Evolutionary conservation across 2,113 vertebrate species (phyloP).

Genomic region (Parus major): DNA sequence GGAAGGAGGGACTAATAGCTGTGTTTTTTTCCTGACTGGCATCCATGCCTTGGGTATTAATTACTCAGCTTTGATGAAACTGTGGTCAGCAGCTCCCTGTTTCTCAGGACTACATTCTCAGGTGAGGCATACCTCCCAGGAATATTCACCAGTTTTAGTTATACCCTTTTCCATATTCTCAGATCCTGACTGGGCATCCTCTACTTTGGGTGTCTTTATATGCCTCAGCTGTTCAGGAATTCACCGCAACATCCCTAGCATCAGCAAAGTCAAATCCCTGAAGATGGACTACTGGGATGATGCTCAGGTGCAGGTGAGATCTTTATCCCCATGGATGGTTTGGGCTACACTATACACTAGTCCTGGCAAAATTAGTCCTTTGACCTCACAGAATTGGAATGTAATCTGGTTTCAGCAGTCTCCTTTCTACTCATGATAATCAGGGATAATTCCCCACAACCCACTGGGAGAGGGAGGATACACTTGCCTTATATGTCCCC

Average conservation of each 20-base stretch:
- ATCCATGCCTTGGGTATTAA: neutral
- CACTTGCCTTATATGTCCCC: neutral
- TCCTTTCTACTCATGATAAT: neutral
- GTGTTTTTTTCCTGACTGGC: neutral
- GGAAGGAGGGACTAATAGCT: neutral
- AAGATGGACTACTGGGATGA: constrained; percentile 81
- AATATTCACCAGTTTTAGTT: neutral
- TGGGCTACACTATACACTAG: neutral
- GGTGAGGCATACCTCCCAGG: neutral
- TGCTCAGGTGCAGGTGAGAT: constrained; percentile 81
- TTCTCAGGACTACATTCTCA: neutral
- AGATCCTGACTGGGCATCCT: constrained; percentile 88
- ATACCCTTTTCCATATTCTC: neutral
- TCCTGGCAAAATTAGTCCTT: neutral
- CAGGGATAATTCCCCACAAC: neutral
- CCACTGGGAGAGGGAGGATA: neutral
- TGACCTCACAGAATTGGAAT: neutral
- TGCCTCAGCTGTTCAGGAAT: constrained; percentile 85
- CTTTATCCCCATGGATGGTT: neutral
- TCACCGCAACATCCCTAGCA: constrained; percentile 82
- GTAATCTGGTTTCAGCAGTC: neutral
- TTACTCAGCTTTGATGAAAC: neutral
- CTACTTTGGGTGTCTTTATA: constrained; percentile 85
- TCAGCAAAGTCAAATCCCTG: constrained; percentile 86
- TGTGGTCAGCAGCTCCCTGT: neutral